Evolutionary conservation across 1,140 invertebrate genomes (phyloP).

Genomic region (Nasonia giraulti): DNA sequence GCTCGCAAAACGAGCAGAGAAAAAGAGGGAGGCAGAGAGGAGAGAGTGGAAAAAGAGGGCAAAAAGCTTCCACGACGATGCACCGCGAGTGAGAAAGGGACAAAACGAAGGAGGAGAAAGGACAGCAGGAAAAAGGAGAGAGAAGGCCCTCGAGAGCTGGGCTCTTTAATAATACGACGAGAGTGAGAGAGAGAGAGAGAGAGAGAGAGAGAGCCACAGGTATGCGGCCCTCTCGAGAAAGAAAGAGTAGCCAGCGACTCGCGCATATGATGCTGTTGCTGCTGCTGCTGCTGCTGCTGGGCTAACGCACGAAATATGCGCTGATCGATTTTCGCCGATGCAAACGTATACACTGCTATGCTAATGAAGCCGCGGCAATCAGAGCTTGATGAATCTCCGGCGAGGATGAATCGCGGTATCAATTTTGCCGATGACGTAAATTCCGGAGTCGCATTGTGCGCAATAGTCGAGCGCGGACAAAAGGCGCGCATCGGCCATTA

Average conservation of each 20-base stretch:
- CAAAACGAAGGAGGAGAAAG: constrained; percentile 43
- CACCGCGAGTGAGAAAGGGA: constrained; percentile 41
- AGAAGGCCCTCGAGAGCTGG: constrained; percentile 44
- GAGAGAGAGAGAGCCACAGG: constrained; percentile 50
- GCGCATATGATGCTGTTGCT: constrained; percentile 10
- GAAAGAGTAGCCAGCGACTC: constrained; percentile 4
- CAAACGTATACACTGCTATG: not conserved
- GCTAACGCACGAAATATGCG: constrained; percentile 14
- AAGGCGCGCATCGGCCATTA: too few relatives aligned
- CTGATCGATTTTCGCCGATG: constrained; percentile 23
- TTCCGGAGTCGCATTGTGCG: too few relatives aligned
- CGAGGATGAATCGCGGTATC: too few relatives aligned
- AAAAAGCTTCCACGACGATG: constrained; percentile 38
- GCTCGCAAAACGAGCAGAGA: constrained; percentile 8
- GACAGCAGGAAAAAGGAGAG: constrained; percentile 49
- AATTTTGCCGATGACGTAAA: too few relatives aligned
- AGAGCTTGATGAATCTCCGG: too few relatives aligned
- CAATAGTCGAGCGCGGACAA: too few relatives aligned
- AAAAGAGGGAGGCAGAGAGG: constrained; percentile 22
- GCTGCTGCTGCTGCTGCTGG: too few relatives aligned
- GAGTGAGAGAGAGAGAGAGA: constrained; percentile 45
- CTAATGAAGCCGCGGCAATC: constrained; percentile 13
- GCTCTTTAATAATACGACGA: constrained; percentile 66
- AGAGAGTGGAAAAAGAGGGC: constrained; percentile 20
- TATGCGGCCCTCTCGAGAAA: constrained; percentile 47